Evolutionary conservation across 23 tunicate species (phyloP).

Genomic region (Phallusia fumigata): DNA sequence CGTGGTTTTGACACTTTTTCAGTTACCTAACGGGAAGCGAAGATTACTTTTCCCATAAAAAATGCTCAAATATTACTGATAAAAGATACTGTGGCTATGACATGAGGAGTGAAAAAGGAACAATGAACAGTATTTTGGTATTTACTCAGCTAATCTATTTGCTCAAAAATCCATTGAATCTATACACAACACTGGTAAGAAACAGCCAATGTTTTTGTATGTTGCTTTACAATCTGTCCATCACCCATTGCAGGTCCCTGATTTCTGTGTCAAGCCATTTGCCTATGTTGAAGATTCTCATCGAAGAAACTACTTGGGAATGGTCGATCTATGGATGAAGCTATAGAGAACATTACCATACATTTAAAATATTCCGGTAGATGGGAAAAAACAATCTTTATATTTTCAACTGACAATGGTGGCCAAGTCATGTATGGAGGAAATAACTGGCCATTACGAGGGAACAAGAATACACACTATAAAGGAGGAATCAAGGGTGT

Average conservation of each 20-base stretch:
- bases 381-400: conserved; percentile 63
- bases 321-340: conserved; percentile 51
- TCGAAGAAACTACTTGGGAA: conserved; percentile 27
- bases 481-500: background rate
- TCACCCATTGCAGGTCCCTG: conserved; percentile 68
- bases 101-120: conserved; percentile 23
- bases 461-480: background rate
- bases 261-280: conserved; percentile 23
- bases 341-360: conserved; percentile 19
- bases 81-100: conserved; percentile 29
- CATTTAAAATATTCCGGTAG: conserved; percentile 13
- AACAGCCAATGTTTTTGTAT: conserved; percentile 64
- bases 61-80: background rate
- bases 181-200: background rate
- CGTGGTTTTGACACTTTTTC: conserved; percentile 77
- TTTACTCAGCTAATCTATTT: conserved; percentile 36
- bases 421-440: background rate
- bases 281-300: conserved; percentile 6
- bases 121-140: conserved; percentile 32
- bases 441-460: background rate
- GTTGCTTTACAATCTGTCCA: conserved; percentile 77
- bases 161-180: conserved; percentile 25
- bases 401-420: conserved; percentile 39
- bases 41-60: conserved; percentile 19
- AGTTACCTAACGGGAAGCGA: conserved; percentile 30